Base-by-base conservation (phyloP, 2,888 invertebrate species). In the Callosobruchus maculatus region DNA sequence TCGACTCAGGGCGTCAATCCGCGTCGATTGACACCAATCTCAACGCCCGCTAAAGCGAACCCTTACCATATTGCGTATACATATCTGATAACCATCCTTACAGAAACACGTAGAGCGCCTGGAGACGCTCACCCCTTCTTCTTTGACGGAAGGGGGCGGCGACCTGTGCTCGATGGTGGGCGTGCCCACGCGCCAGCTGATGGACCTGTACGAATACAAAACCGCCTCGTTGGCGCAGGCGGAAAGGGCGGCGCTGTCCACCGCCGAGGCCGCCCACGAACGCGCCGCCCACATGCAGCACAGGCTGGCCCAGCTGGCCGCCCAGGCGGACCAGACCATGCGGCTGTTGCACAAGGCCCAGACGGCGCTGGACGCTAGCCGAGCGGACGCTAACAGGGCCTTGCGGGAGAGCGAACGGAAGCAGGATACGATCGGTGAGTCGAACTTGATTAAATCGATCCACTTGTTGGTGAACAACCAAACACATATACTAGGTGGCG, bases 201-300 rank as follows among this genome's bases (percentile, higher is more conserved):
- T 93, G 91, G 93, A 93, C 83, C 82, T 93, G 76, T 93, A 93
- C 74, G 92, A 93, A 21, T 93, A 92, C 83, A 93, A 93, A 83
- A 87, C 93, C 84, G 89, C 90, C 2, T 85, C 89, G 21, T 87
- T 90, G 87, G 86, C 86, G 13, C 88, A 89, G 76, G 87, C 89
- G 0, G 89, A 90, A 82, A 83, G 88, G 49, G 86, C 88, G 0
- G 87, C 89, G 69, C 86, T 89, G 80, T 85, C 85, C 2, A 89
- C 88, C 79, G 84, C 89, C 67, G 89, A 90, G 82, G 89, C 90
- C 0, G 89, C 89, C 0, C 88, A 88, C 20, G 88, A 87, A 79
- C 85, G 88, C 71, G 86, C 88, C 68, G 88, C 88, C 0, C 88
- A 88, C 78, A 82, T 90, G 31, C 88, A 90, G 73, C 90, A 90